These are phyloP conservation scores for Odontothrips loti DNA, from an alignment of 2,888 invertebrate species.

Conservation along the genomic window DNA sequence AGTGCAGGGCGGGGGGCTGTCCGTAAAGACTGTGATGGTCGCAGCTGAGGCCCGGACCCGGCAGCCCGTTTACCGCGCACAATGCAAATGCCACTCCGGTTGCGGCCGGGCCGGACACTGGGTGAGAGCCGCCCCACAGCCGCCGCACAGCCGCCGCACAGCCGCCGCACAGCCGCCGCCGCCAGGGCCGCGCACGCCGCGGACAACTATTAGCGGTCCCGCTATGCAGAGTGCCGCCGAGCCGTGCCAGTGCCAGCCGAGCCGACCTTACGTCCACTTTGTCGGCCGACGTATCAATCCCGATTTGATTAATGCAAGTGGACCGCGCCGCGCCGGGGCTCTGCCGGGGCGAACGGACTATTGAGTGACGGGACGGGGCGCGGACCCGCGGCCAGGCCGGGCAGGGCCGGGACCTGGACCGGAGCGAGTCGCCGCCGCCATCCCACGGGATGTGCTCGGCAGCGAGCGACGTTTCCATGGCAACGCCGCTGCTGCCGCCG, in stretches of 20 bases:
- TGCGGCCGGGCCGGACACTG: not conserved
- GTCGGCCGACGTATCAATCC: conserved; percentile 8
- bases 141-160: too few relatives aligned
- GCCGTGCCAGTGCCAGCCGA: not conserved
- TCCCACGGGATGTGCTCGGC: too few relatives aligned
- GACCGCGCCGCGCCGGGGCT: not conserved
- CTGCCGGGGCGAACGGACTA: not conserved
- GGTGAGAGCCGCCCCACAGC: too few relatives aligned
- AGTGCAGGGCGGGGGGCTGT: not conserved
- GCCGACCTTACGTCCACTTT: too few relatives aligned
- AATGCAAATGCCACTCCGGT: not conserved
- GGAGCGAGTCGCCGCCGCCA: not conserved
- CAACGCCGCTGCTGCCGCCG: too few relatives aligned
- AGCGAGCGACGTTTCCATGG: too few relatives aligned
- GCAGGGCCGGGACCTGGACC: not conserved
- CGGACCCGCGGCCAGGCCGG: not conserved
- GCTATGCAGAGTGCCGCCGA: not conserved
- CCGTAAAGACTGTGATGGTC: too few relatives aligned
- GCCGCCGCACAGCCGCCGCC: too few relatives aligned
- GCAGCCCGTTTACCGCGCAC: too few relatives aligned
- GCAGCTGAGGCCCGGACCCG: not conserved
- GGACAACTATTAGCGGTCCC: too few relatives aligned
- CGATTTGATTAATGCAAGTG: conserved; percentile 12
- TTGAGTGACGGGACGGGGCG: not conserved
- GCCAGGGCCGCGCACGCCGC: too few relatives aligned